Base-by-base conservation (phyloP, 2,797 vertebrate genomes). In the Sarcophilus harrisii region DNA sequence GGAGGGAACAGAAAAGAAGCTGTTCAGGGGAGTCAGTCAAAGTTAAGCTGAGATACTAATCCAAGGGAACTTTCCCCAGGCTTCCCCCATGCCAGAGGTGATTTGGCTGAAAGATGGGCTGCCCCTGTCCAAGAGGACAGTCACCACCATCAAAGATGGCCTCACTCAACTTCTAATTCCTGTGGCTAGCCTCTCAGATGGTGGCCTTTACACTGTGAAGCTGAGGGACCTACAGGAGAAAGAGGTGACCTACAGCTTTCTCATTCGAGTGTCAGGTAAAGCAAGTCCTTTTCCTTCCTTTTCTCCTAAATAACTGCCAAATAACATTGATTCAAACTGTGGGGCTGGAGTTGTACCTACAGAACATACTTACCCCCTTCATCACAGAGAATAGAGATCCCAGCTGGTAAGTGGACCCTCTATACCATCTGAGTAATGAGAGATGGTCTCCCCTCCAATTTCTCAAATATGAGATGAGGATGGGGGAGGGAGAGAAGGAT, bases 201-300 rank as follows among this genome's bases (percentile, higher is more conserved):
- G 99, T 0, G 99, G 99, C 91, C 97, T 98, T 97, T 99, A 99
- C 97, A 98, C 99, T 0, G 95, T 99, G 94, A 89, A 98, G 95
- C 97, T 99, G 92, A 99, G 98, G 97, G 98, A 98, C 0, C 94
- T 97, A 0, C 98, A 95, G 54, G 99, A 99, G 5, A 98, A 99
- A 95, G 98, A 93, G 29, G 99, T 99, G 93, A 97, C 98, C 3
- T 98, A 99, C 97, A 98, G 97, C 94, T 99, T 99, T 97, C 98
- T 98, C 96, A 98, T 99, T 93, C 98, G 98, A 91, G 99, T 99
- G 92, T 99, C 99, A 99, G 99, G 99, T 99, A 98, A 98, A 97
- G 10, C 1, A 0, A 3, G 49, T 45, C 11, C 0, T 0, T 45
- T 18, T 81, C n/a, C 18, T 81, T 73, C n/a, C 14, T 16, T 73